Evolutionary conservation across 1,140 invertebrate species (phyloP).

Genomic region (Solenopsis fugax): DNA sequence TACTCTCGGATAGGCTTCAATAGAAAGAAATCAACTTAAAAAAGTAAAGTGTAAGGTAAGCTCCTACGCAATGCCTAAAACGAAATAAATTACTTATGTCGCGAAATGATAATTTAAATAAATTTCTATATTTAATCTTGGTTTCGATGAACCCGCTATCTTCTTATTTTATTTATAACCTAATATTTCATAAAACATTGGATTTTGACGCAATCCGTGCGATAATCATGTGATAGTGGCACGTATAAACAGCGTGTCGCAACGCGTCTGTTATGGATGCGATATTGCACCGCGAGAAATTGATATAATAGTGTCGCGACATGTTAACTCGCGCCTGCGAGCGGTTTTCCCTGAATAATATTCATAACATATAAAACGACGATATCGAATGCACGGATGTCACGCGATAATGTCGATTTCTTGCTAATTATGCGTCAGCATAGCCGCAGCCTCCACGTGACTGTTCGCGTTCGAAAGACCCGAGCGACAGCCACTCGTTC

Average conservation of each 20-base stretch:
- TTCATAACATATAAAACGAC: conserved; percentile 3
- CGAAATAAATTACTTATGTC: neutral
- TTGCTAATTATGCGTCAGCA: conserved; percentile 42
- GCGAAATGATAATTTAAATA: neutral
- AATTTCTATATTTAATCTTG: conserved; percentile 15
- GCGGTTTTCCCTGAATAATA: conserved; percentile 34
- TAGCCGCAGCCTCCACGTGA: conserved; percentile 7
- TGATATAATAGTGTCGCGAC: conserved; percentile 16
- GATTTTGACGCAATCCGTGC: neutral
- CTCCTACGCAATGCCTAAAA: neutral
- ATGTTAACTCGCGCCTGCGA: neutral
- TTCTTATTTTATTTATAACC: neutral
- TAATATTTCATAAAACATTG: neutral
- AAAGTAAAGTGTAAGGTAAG: conserved; percentile 42
- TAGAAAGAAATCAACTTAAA: neutral
- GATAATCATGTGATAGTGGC: conserved; percentile 28
- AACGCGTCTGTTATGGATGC: neutral
- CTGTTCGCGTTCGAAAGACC: neutral
- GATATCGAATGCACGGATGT: neutral
- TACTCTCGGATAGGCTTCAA: neutral
- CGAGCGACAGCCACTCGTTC: neutral
- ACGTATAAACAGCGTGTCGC: conserved; percentile 13
- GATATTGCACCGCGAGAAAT: conserved; percentile 27
- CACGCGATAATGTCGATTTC: conserved; percentile 32
- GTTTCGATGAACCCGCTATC: neutral